A percentile compares a stretch with the other conserved stretches of the same genome.
Conservation (phyloP, 2,113 vertebrate species). For the Pagrus major region DNA sequence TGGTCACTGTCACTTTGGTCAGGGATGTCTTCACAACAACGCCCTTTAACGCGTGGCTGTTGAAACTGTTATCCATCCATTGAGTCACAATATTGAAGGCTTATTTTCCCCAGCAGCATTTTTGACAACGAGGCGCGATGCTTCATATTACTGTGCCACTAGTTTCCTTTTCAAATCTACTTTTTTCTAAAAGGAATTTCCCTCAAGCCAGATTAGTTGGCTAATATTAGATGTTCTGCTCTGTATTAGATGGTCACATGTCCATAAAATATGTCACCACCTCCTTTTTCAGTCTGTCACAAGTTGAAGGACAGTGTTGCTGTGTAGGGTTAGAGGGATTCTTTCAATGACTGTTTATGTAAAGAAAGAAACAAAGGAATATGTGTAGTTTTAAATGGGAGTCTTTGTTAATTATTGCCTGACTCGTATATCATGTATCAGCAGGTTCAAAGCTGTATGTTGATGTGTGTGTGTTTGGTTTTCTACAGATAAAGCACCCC, state of each 20-base stretch:
- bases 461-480: conserved; percentile 45
- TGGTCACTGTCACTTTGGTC: conserved; percentile 49
- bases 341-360: background rate
- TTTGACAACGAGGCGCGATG: background rate
- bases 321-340: background rate
- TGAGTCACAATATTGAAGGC: background rate
- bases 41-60: background rate
- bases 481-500: conserved; percentile 55
- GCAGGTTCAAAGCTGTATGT: background rate
- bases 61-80: background rate
- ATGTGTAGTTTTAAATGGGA: background rate
- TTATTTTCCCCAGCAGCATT: background rate
- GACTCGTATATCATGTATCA: background rate
- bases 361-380: background rate
- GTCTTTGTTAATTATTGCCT: background rate
- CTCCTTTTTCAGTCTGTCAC: background rate
- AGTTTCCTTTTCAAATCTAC: background rate
- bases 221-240: background rate
- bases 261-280: background rate
- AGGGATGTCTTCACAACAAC: conserved; percentile 14
- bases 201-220: background rate
- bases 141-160: background rate
- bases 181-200: background rate
- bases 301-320: background rate
- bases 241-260: background rate